phyloP scores from a whole-genome alignment of 2,113 vertebrate species.

The Phrynosoma platyrhinos region DNA sequence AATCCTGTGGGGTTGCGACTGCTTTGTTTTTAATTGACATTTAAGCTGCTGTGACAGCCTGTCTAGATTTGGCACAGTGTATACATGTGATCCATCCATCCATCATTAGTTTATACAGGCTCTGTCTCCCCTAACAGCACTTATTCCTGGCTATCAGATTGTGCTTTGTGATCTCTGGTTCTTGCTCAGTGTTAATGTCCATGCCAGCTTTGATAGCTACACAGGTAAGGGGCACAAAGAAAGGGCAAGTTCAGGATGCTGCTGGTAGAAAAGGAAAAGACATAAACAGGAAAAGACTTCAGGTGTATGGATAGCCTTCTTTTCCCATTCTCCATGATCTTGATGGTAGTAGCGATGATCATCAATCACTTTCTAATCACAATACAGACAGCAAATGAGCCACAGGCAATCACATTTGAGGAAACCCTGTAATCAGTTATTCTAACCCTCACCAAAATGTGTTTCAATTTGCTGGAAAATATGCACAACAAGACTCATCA shows the following conservation, averaged over 20 bases:
- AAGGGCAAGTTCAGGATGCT: not conserved
- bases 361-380: no score
- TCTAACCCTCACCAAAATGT: not conserved
- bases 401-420: not conserved
- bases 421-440: not conserved
- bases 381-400: not conserved
- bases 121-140: not conserved
- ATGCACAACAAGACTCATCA: conserved; percentile 6
- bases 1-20: no score
- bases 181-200: not conserved
- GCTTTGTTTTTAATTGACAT: no score
- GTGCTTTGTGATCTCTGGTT: not conserved
- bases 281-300: not conserved
- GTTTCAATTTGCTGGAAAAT: not conserved
- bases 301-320: not conserved
- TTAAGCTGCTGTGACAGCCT: no score
- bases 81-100: no score
- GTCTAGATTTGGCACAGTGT: no score
- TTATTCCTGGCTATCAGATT: not conserved
- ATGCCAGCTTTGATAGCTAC: not conserved
- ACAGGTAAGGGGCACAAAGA: not conserved
- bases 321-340: not conserved
- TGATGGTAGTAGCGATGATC: not conserved
- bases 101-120: no score
- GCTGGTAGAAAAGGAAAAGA: not conserved